phyloP scores from a whole-genome alignment of 1,140 invertebrate genomes.

The Danaus melanippus region DNA sequence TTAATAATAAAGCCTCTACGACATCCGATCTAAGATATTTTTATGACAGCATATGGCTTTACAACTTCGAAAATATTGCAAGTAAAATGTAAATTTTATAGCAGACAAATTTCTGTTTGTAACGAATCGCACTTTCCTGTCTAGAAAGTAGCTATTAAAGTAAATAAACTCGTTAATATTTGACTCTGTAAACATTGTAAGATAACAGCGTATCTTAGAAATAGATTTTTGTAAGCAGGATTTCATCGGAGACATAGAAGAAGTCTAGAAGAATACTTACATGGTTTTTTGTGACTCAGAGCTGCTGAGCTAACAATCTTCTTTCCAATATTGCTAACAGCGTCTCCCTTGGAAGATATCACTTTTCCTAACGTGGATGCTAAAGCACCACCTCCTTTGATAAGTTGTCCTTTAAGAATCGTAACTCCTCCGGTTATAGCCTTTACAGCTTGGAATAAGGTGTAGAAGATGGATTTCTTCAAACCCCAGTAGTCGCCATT shows the following conservation, averaged over 20 bases:
- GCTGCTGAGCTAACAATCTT: constrained; percentile 81
- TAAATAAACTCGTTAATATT: neutral
- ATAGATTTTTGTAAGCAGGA: too few relatives aligned
- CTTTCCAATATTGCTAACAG: constrained; percentile 82
- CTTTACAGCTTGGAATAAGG: constrained; percentile 86
- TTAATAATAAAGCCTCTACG: too few relatives aligned
- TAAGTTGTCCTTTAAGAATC: constrained; percentile 86
- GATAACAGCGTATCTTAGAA: too few relatives aligned
- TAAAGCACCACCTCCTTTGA: constrained; percentile 85
- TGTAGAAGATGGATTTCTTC: constrained; percentile 85
- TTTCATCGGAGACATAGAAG: too few relatives aligned
- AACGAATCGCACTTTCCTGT: constrained; percentile 3
- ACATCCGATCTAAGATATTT: too few relatives aligned
- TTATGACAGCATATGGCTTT: too few relatives aligned
- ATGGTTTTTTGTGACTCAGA: constrained; percentile 70
- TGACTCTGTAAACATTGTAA: too few relatives aligned
- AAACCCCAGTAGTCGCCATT: constrained; percentile 81
- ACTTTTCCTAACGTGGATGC: constrained; percentile 82
- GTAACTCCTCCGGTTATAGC: constrained; percentile 88
- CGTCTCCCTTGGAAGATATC: constrained; percentile 80
- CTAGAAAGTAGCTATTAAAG: constrained; percentile 3
- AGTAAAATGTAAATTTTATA: too few relatives aligned
- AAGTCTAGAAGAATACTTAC: constrained; percentile 30
- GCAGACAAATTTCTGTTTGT: neutral
- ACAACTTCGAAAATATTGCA: too few relatives aligned